Base-by-base conservation (phyloP, 2,888 invertebrate genomes). In the Choristoneura rosaceana region DNA sequence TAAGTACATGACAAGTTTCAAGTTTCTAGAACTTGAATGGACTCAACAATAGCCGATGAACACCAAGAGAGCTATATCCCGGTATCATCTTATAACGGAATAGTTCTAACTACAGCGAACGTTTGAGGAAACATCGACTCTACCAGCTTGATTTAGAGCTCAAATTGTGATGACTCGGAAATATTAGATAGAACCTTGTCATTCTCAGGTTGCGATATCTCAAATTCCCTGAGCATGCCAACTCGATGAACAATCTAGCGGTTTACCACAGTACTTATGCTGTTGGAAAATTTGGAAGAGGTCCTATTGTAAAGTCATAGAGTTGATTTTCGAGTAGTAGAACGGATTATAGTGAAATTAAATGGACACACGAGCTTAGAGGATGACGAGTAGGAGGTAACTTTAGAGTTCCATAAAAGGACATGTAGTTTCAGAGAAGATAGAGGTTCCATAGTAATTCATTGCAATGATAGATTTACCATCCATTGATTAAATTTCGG, bases 201-300 rank as follows among this genome's bases (percentile, higher is more conserved):
- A 15, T 50, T 15, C 50, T 17, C 17, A 52, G 17, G 17, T 17
- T n/a, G 14, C 17, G 52, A 52, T 52, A 52, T 64, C 63, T 70
- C 70, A 64, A 70, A 70, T 45, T 63, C 63, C 38, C 58, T 4
- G 65, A 17, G 55, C n/a, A 55, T 52, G 63, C 62, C 62, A 69
- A 63, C 55, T 63, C 69, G 50, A 43, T 34, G 52, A 55, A 63
- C 69, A 63, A 63, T 62, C 69, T 55, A 41, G 25, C 33, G 12
- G 47, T 25, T 33, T 33, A 43, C 50, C 69, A 61, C n/a, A 4
- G n/a, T 12, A 15, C 3, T 15, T 50, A 15, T 33, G 50, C 64
- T 15, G 47, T n/a, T 45, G 5, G 10, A 9, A 50, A 50, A 8
- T 15, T 15, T 0, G 15, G 7, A 5, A n/a, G n/a, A 34, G n/a